Conservation (phyloP, 2,113 vertebrate species). For the Psittacus erithacus region DNA sequence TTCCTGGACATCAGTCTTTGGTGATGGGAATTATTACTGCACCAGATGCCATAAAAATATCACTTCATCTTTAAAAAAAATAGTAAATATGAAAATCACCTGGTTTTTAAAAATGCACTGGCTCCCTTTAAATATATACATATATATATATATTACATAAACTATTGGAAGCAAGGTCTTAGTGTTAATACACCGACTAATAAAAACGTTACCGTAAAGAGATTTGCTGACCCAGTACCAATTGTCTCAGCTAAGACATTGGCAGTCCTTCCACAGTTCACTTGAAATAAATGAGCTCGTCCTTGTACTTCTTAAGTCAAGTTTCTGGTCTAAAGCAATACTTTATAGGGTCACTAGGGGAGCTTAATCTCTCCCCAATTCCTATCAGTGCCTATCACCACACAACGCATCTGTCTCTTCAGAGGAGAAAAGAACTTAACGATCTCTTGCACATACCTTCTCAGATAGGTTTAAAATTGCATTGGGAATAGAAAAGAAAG, state of each 20-base stretch:
- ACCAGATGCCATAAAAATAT: background rate
- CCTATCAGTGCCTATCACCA: background rate
- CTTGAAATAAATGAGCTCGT: constrained; percentile 17
- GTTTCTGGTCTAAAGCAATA: background rate
- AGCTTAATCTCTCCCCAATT: background rate
- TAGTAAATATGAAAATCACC: background rate
- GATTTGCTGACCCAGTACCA: constrained; percentile 38
- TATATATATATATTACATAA: background rate
- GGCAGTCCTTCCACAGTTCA: constrained; percentile 23
- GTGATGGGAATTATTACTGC: background rate
- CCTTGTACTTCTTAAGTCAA: constrained; percentile 34
- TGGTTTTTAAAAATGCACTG: background rate
- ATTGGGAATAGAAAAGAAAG: background rate
- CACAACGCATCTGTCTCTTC: background rate
- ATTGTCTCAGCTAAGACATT: background rate
- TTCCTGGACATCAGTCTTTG: background rate
- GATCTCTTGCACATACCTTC: background rate
- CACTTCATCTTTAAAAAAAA: background rate
- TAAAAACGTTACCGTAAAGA: background rate
- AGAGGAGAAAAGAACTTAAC: background rate
- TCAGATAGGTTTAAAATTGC: background rate
- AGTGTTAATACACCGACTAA: background rate
- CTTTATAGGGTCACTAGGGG: background rate
- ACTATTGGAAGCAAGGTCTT: background rate
- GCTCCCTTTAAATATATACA: background rate